A percentile compares a stretch with the other conserved stretches of the same genome.
Conservation (phyloP, 2,113 vertebrate genomes). For the Alosa alosa region DNA sequence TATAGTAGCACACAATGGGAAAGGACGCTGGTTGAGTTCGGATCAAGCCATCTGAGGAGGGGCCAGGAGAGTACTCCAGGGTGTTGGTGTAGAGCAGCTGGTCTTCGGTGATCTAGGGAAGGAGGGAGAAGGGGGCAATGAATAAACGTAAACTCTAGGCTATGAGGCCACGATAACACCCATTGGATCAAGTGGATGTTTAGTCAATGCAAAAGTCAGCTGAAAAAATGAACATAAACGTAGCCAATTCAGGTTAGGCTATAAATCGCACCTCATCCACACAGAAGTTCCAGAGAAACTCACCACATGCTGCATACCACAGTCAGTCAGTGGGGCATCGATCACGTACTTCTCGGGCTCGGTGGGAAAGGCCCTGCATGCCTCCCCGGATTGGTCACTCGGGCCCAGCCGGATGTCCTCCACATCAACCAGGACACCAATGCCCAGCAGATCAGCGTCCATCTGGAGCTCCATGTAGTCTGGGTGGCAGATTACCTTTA, state of each 20-base stretch:
- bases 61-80: constrained; percentile 58
- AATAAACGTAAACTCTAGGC: too few relatives aligned
- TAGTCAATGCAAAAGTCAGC: too few relatives aligned
- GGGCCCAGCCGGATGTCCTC: constrained; percentile 35
- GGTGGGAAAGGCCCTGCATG: constrained; percentile 28
- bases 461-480: constrained; percentile 37
- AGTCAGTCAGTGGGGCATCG: constrained; percentile 34
- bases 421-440: constrained; percentile 18
- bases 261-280: too few relatives aligned
- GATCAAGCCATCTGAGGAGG: constrained; percentile 46
- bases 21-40: constrained; percentile 56
- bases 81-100: constrained; percentile 60
- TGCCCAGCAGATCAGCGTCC: constrained; percentile 39
- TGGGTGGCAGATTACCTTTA: constrained; percentile 36
- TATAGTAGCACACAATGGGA: constrained; percentile 66
- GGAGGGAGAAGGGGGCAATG: too few relatives aligned
- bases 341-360: constrained; percentile 28
- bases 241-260: too few relatives aligned
- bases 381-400: background rate
- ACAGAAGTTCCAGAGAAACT: background rate
- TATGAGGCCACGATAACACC: too few relatives aligned
- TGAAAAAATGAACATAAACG: too few relatives aligned
- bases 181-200: too few relatives aligned
- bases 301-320: constrained; percentile 45
- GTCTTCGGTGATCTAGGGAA: constrained; percentile 48